These are phyloP conservation scores for Cephus cinctus DNA, from an alignment of 1,140 invertebrate species.

Conservation along the genomic window DNA sequence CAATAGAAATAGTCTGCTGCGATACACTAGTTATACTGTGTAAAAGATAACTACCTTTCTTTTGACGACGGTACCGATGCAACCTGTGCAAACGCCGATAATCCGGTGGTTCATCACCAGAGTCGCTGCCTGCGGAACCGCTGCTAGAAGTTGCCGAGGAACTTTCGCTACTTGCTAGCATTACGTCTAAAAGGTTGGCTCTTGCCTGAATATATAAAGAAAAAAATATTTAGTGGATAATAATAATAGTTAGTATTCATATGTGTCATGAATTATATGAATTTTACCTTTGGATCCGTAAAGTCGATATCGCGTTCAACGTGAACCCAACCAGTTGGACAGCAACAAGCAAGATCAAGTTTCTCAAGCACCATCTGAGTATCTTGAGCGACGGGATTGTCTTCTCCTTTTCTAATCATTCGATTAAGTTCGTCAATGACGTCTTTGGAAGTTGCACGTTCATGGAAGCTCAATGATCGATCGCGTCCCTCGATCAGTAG, in stretches of 20 bases:
- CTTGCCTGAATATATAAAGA: slow-evolving; percentile 58
- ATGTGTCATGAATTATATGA: background rate
- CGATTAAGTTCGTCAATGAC: slow-evolving; percentile 75
- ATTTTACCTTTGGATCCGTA: slow-evolving; percentile 71
- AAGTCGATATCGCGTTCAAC: slow-evolving; percentile 75
- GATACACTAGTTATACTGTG: no score
- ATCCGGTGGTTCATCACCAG: slow-evolving; percentile 62
- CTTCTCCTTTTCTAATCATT: slow-evolving; percentile 66
- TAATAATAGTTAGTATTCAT: slow-evolving; percentile 7
- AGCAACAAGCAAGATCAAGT: slow-evolving; percentile 66
- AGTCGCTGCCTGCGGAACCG: slow-evolving; percentile 62
- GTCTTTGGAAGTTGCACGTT: slow-evolving; percentile 71
- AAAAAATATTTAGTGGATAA: slow-evolving; percentile 3
- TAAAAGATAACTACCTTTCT: slow-evolving; percentile 74
- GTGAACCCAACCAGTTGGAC: slow-evolving; percentile 75
- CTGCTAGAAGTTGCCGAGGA: slow-evolving; percentile 66
- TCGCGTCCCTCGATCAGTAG: slow-evolving; percentile 40
- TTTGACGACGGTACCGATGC: slow-evolving; percentile 70
- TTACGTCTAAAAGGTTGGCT: slow-evolving; percentile 72
- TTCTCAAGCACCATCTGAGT: slow-evolving; percentile 40
- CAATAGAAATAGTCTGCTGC: no score
- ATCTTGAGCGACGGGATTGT: slow-evolving; percentile 36
- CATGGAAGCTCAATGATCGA: slow-evolving; percentile 65
- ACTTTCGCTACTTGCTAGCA: slow-evolving; percentile 71
- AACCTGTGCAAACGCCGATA: slow-evolving; percentile 71